Percentiles rank a stretch among this genome's conserved stretches.
phyloP scores from a whole-genome alignment of 2,797 vertebrate genomes.

The Sciaenops ocellatus region DNA sequence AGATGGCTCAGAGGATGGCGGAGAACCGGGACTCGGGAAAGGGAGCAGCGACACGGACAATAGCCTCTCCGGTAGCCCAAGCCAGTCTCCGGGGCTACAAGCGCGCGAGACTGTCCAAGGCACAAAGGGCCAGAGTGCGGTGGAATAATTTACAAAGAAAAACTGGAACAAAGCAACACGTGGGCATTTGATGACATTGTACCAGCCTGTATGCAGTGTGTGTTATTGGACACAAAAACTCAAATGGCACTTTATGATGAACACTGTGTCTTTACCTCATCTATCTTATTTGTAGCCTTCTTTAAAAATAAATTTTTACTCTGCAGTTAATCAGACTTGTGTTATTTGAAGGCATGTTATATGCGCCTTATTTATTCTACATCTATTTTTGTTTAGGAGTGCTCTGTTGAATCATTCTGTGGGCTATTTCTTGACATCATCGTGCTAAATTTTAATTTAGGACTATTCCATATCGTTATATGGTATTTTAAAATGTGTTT shows the following conservation, averaged over 20 bases:
- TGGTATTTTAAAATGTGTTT: constrained; percentile 8
- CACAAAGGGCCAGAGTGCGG: constrained; percentile 74
- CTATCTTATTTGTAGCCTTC: constrained; percentile 64
- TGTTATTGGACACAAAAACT: constrained; percentile 43
- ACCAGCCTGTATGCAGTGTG: constrained; percentile 20
- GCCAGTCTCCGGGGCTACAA: constrained; percentile 88
- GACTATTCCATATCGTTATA: not conserved
- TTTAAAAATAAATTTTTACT: constrained; percentile 63
- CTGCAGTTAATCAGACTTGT: constrained; percentile 27
- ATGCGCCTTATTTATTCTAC: constrained; percentile 46
- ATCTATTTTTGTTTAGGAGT: not conserved
- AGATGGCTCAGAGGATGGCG: constrained; percentile 79
- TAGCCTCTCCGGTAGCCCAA: constrained; percentile 89
- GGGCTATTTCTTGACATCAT: constrained; percentile 22
- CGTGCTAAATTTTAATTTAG: not conserved
- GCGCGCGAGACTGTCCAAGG: constrained; percentile 72
- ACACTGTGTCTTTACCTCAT: constrained; percentile 74
- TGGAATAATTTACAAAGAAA: constrained; percentile 74
- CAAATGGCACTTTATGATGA: constrained; percentile 80
- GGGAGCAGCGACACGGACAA: constrained; percentile 93
- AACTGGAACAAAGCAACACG: constrained; percentile 19
- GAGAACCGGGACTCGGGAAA: constrained; percentile 81
- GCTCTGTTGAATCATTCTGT: not conserved
- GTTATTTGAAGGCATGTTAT: constrained; percentile 12
- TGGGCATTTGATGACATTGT: constrained; percentile 20